Base-by-base conservation (phyloP, 2,113 vertebrate genomes). In the Seriola aureovittata region DNA sequence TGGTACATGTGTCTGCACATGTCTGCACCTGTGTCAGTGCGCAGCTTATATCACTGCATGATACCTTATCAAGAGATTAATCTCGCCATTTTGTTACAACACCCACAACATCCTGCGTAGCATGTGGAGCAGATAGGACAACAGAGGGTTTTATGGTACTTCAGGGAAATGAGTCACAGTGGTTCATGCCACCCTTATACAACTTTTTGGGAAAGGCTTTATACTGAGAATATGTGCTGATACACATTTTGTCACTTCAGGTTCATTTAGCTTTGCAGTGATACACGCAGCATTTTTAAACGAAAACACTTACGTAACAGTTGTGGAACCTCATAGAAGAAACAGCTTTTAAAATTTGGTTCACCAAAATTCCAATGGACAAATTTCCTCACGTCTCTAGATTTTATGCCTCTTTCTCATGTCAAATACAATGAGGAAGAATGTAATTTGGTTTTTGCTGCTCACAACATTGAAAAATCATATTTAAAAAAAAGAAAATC, bases 61-160 rank as follows among this genome's bases (percentile, higher is more conserved):
- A 62, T 21, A 64, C 19, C 19, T 75, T 29, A 77, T 80, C 63
- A 42, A 68, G 7, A 38, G 16, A 44, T 17, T 16, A 11, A 38
- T 40, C 59, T 23, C 38, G 63, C 58, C n/a, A 69, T 57, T 71
- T 23, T 19, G 62, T 44, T 57, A 42, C 38, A 71, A 71, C 59
- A 36, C 42, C 5, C 46, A 52, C 46, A 21, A 4, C 34, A 23
- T 68, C 25, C 62, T 62, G 38, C 62, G 62, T 67, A 7, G 46
- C 16, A 48, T 48, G 52, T 29, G 52, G 13, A 66, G 25, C 12
- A 62, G 25, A 57, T 21, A 29, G 57, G n/a, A 64, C 21, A 59
- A 10, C 6, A 9, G 25, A n/a, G 29, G 44, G 10, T 40, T 64
- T 57, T 34, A 74, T 32, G 36, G 32, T n/a, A 19, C 60, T 36